Percentiles rank a stretch among this genome's conserved stretches.
phyloP scores from a whole-genome alignment of 1,140 invertebrate genomes.

The Drosophila pseudoobscura region DNA sequence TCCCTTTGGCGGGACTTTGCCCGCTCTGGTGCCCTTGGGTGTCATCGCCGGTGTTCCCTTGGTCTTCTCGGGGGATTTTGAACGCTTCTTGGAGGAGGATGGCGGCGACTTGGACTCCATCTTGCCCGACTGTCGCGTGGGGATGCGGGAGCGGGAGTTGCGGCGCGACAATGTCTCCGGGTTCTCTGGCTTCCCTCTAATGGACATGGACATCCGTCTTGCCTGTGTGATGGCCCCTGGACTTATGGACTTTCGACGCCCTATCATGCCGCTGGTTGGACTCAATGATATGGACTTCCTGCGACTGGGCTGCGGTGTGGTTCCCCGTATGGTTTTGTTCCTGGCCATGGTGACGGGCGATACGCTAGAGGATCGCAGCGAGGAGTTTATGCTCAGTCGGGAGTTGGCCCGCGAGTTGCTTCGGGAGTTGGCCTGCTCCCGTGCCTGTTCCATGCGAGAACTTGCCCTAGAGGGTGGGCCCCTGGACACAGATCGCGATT shows the following conservation, averaged over 20 bases:
- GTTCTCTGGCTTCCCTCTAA: conserved; percentile 14
- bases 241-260: conserved; percentile 65
- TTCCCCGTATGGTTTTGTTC: conserved; percentile 23
- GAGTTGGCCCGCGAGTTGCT: conserved; percentile 72
- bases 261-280: conserved; percentile 30
- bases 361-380: conserved; percentile 52
- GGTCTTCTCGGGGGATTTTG: conserved; percentile 35
- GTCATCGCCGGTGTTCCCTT: conserved; percentile 20
- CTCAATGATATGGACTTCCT: conserved; percentile 72
- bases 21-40: conserved; percentile 20
- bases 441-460: conserved; percentile 62
- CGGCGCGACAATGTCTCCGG: conserved; percentile 37
- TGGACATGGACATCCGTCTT: conserved; percentile 7
- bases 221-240: conserved; percentile 25
- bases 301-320: conserved; percentile 35
- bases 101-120: conserved; percentile 19
- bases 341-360: conserved; percentile 55
- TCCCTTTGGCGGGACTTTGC: conserved; percentile 15
- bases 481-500: conserved; percentile 51
- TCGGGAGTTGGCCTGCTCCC: conserved; percentile 49
- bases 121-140: conserved; percentile 42
- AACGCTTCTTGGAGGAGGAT: conserved; percentile 41
- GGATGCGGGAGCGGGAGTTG: conserved; percentile 70
- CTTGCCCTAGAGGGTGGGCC: conserved; percentile 55
- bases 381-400: conserved; percentile 67